phyloP scores from a whole-genome alignment of 2,113 vertebrate genomes.

The Argyrosomus japonicus region DNA sequence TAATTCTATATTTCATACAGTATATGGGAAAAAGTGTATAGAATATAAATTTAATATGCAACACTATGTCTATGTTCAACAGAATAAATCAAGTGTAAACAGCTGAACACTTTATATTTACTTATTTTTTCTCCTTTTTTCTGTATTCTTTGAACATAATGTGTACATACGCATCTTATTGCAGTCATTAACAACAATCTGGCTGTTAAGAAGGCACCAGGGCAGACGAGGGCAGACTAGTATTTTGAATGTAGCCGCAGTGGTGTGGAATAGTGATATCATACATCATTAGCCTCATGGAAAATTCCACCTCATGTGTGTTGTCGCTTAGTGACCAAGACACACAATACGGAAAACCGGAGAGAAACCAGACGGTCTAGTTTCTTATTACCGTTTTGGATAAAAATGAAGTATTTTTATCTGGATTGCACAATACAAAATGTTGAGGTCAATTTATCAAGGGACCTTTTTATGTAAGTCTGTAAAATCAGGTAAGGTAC shows the following conservation, averaged over 20 bases:
- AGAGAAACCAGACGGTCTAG: constrained; percentile 20
- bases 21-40: not conserved
- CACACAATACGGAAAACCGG: constrained; percentile 33
- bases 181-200: not conserved
- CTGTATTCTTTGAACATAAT: not conserved
- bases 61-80: not conserved
- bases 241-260: not conserved
- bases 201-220: constrained; percentile 24
- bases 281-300: constrained; percentile 56
- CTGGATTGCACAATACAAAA: not conserved
- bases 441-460: not conserved
- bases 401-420: not conserved
- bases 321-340: constrained; percentile 64
- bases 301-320: constrained; percentile 57
- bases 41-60: not conserved
- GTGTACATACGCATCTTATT: not conserved
- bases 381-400: constrained; percentile 10
- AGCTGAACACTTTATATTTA: not conserved
- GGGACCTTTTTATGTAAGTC: not conserved
- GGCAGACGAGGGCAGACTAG: constrained; percentile 16
- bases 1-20: not conserved
- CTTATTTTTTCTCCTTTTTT: not conserved
- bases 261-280: constrained; percentile 33
- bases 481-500: not conserved
- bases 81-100: not conserved